These are phyloP conservation scores for Cynoglossus semilaevis DNA, from an alignment of 2,113 vertebrate genomes.

Conservation along the genomic window DNA sequence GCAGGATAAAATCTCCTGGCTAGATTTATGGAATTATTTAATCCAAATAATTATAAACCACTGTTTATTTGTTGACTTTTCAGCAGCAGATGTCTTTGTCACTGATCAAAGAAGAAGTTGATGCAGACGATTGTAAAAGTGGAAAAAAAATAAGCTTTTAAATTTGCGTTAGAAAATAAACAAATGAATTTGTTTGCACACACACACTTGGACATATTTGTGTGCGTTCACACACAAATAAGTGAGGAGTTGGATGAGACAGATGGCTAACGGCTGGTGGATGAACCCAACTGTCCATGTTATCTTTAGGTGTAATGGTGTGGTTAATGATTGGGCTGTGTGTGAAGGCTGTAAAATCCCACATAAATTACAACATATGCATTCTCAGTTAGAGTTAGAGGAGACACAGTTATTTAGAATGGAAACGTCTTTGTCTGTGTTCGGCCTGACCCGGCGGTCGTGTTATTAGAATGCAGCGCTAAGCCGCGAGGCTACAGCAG, in stretches of 20 bases:
- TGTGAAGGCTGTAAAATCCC: constrained; percentile 62
- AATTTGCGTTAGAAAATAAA: background rate
- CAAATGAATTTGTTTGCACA: constrained; percentile 7
- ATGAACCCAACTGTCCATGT: constrained; percentile 70
- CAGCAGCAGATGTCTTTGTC: too few relatives aligned
- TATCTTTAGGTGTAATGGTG: constrained; percentile 76
- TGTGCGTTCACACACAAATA: constrained; percentile 10
- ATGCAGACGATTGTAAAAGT: background rate
- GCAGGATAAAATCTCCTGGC: background rate
- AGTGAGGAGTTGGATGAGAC: constrained; percentile 47
- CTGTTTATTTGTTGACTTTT: too few relatives aligned
- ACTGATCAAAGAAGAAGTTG: too few relatives aligned
- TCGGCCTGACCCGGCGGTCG: constrained; percentile 42
- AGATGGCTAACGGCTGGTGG: constrained; percentile 72
- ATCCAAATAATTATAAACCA: background rate
- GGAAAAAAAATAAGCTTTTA: background rate
- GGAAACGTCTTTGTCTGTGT: constrained; percentile 46
- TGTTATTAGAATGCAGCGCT: constrained; percentile 47
- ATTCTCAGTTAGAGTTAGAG: constrained; percentile 57
- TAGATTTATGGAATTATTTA: background rate
- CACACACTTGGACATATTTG: background rate
- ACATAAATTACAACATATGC: constrained; percentile 71
- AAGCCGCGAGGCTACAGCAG: constrained; percentile 50
- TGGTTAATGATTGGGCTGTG: constrained; percentile 71
- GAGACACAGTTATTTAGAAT: constrained; percentile 53